Evolutionary conservation across 1,140 invertebrate genomes (phyloP).

Genomic region (Zaprionus ornatus): DNA sequence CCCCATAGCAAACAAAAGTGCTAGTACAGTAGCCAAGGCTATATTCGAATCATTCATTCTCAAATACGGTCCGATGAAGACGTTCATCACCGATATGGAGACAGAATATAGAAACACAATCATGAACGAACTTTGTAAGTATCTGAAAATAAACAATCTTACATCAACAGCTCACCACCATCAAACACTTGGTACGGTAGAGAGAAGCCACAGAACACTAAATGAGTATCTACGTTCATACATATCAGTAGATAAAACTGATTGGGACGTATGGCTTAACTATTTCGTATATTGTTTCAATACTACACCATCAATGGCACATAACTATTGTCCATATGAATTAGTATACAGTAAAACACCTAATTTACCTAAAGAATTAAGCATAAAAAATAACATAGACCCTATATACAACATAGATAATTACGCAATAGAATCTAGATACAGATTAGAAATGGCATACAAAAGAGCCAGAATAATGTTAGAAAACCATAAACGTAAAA

Average conservation of each 20-base stretch:
- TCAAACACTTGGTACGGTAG: slow-evolving; percentile 29
- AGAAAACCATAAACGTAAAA: slow-evolving; percentile 19
- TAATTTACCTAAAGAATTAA: slow-evolving; percentile 16
- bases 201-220: slow-evolving; percentile 41
- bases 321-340: slow-evolving; percentile 35
- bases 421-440: slow-evolving; percentile 21
- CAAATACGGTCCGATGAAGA: slow-evolving; percentile 40
- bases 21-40: slow-evolving; percentile 41
- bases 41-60: slow-evolving; percentile 49
- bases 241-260: slow-evolving; percentile 30
- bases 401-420: slow-evolving; percentile 37
- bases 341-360: slow-evolving; percentile 25
- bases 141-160: slow-evolving; percentile 39
- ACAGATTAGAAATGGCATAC: slow-evolving; percentile 19
- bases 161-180: slow-evolving; percentile 46
- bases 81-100: slow-evolving; percentile 34
- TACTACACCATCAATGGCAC: slow-evolving; percentile 34
- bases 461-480: slow-evolving; percentile 13
- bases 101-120: slow-evolving; percentile 56
- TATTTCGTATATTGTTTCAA: slow-evolving; percentile 54
- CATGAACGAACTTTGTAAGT: slow-evolving; percentile 39
- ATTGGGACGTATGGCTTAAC: slow-evolving; percentile 43
- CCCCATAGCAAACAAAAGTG: slow-evolving; percentile 41
- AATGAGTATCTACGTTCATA: slow-evolving; percentile 42
- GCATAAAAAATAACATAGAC: slow-evolving; percentile 19